A percentile compares a stretch with the other conserved stretches of the same genome.
These are phyloP conservation scores for Montipora sp. DNA, from an alignment of 64 coral and sea anemone genomes.

Conservation along the genomic window DNA sequence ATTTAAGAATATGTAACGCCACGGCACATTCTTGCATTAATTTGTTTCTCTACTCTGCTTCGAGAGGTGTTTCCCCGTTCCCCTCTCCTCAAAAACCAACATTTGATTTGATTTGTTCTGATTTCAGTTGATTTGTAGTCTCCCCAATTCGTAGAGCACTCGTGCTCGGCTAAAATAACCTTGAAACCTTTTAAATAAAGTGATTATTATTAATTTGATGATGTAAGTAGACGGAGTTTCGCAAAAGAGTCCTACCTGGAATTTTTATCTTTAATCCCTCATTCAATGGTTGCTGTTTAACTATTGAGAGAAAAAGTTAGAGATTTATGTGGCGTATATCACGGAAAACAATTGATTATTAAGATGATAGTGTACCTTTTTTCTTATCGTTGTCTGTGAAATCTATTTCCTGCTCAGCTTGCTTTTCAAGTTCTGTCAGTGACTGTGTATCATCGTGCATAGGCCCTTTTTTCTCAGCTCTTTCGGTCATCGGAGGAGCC, in stretches of 20 bases:
- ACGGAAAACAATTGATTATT: neutral
- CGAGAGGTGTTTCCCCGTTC: no score
- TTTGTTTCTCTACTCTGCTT: no score
- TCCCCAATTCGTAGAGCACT: no score
- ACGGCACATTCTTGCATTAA: no score
- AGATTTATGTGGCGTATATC: neutral
- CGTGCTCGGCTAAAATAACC: no score
- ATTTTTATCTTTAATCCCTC: conserved; percentile 41
- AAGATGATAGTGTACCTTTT: conserved; percentile 41
- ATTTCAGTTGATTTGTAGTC: no score
- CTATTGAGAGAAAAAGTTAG: neutral
- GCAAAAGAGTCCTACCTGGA: neutral
- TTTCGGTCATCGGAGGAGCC: conserved; percentile 1
- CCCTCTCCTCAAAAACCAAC: no score
- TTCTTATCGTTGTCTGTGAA: conserved; percentile 55
- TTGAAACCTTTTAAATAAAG: no score
- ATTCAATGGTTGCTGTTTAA: conserved; percentile 8
- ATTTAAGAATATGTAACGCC: no score
- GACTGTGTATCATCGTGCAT: conserved; percentile 73
- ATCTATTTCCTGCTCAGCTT: conserved; percentile 88
- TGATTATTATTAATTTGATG: no score
- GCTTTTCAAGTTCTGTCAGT: conserved; percentile 86
- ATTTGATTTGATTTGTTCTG: no score
- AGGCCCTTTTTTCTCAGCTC: conserved; percentile 16
- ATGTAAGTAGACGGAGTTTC: no score